Base-by-base conservation (phyloP, 2,888 invertebrate genomes). In the Drosophila lacicola region DNA sequence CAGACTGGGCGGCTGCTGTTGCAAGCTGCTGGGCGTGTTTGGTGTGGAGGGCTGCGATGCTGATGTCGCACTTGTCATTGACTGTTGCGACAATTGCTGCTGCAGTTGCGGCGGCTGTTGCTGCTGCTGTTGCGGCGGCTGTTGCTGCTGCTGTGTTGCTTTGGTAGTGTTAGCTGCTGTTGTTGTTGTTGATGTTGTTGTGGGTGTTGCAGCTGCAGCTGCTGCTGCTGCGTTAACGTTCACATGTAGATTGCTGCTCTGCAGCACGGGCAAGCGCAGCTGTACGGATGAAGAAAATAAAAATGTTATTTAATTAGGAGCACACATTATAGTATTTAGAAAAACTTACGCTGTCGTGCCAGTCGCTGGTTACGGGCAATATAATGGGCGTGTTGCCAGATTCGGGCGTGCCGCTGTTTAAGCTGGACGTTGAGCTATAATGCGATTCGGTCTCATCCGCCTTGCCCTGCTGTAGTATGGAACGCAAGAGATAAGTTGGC, bases 371-470 rank as follows among this genome's bases (percentile, higher is more conserved):
- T 54, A 56, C 61, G 25, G 90, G 80, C 70, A 84, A 47, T 62
- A 80, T 80, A 41, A 78, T 80, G 50, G 90, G 86, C 55, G 85
- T 88, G 25, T 81, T 77, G 1, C 88, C 88, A 25, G 76, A 50
- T 73, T 94, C 94, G 11, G 94, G 93, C 2, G 93, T 92, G 51
- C 93, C 91, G 71, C 94, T 94, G 82, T 94, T 94, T 41, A 95
- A 90, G 62, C 94, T 94, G 2, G 95, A 95, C 5, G 94, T 94
- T 4, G 95, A 95, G 81, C 95, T 95, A 81, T 95, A 95, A 62
- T 94, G 93, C 67, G 95, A 95, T 69, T 94, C 93, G 6, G 87
- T 74, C 47, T 92, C 92, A 71, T 91, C 92, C 14, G 90, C 57
- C 81, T 92, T 92, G 61, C 91, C 82, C 81, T 92, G 65, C 74